A percentile compares a stretch with the other conserved stretches of the same genome.
Evolutionary conservation across 1,140 invertebrate species (phyloP).

Genomic region (Drosophila sulfurigaster): DNA sequence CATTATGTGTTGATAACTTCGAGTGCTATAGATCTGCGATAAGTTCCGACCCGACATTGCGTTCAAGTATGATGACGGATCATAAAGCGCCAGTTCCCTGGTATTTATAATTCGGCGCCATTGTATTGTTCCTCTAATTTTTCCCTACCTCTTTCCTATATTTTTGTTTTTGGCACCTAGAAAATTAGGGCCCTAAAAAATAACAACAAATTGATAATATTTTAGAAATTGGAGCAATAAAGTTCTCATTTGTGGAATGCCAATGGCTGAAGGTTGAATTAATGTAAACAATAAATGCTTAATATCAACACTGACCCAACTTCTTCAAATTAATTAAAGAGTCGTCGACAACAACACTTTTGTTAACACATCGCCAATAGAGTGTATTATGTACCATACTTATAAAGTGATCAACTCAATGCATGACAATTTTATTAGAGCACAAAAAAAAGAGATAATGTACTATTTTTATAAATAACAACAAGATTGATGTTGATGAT

Average conservation of each 20-base stretch:
- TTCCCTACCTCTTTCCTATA: neutral
- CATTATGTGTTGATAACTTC: conserved; percentile 60
- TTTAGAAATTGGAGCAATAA: conserved; percentile 26
- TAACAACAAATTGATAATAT: conserved; percentile 19
- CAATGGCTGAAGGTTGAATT: conserved; percentile 52
- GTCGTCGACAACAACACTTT: conserved; percentile 41
- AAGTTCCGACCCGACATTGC: conserved; percentile 26
- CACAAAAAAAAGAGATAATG: conserved; percentile 34
- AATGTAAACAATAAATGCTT: conserved; percentile 40
- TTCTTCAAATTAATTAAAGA: conserved; percentile 1
- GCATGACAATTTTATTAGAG: conserved; percentile 73
- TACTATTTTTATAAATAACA: conserved; percentile 4
- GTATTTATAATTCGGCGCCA: conserved; percentile 23
- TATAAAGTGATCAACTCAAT: conserved; percentile 33
- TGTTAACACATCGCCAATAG: conserved; percentile 38
- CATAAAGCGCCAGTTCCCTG: conserved; percentile 36
- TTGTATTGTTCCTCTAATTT: neutral
- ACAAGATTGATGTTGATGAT: conserved; percentile 30
- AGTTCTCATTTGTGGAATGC: conserved; percentile 22
- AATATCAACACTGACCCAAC: conserved; percentile 56
- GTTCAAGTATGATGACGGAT: conserved; percentile 33
- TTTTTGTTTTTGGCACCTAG: conserved; percentile 16
- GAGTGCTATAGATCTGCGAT: conserved; percentile 61
- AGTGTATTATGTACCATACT: conserved; percentile 7
- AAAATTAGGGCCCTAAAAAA: conserved; percentile 8